Percentiles rank a stretch among this genome's conserved stretches.
Conservation (phyloP, 2,113 vertebrate species). For the Cepphus grylle region DNA sequence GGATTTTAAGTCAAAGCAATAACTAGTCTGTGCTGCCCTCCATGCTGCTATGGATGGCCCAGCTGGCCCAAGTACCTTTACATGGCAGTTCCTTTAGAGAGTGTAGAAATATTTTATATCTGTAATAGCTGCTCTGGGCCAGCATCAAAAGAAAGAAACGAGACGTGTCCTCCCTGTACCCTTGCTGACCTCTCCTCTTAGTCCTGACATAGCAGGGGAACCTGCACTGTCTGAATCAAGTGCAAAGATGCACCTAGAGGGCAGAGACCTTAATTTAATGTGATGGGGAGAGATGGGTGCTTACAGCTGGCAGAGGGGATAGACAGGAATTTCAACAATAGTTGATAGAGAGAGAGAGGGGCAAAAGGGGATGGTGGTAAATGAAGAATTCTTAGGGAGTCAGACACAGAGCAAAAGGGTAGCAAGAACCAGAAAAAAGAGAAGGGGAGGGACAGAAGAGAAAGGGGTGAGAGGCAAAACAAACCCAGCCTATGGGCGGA, state of each 20-base stretch:
- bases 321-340: background rate
- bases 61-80: background rate
- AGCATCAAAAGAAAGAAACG: background rate
- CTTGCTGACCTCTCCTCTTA: background rate
- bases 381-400: background rate
- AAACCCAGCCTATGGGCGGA: background rate
- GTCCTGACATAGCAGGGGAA: fast-evolving
- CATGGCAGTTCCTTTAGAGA: background rate
- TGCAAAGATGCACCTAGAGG: background rate
- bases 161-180: fast-evolving
- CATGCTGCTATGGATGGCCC: background rate
- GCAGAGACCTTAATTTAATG: background rate
- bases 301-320: background rate
- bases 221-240: background rate
- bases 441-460: background rate
- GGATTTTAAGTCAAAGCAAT: background rate
- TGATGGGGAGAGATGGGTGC: background rate
- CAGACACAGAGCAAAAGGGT: background rate
- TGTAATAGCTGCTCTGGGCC: background rate
- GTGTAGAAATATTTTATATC: background rate
- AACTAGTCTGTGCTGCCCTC: background rate
- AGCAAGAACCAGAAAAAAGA: background rate
- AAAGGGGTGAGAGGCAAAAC: background rate
- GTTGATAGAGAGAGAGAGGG: background rate
- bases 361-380: background rate